A percentile compares a stretch with the other conserved stretches of the same genome.
These are phyloP conservation scores for Coreius guichenoti DNA, from an alignment of 2,797 vertebrate species.

Conservation along the genomic window DNA sequence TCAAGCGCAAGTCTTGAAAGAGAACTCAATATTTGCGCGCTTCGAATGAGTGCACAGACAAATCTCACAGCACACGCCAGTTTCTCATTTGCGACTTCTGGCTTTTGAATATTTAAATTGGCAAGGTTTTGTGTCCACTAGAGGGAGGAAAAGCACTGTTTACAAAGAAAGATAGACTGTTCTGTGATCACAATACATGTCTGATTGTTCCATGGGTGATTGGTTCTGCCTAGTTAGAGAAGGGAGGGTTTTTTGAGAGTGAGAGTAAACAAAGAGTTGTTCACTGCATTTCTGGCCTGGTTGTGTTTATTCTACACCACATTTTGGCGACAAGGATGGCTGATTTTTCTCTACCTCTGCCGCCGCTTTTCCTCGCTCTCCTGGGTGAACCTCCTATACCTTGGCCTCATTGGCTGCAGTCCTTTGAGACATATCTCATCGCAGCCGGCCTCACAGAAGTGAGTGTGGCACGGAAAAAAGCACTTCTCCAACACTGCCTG, in stretches of 20 bases:
- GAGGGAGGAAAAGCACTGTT: no score
- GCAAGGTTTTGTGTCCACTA: no score
- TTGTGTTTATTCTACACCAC: not conserved
- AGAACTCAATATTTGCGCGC: no score
- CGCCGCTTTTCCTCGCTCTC: not conserved
- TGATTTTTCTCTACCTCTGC: slow-evolving; percentile 3
- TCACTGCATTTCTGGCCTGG: not conserved
- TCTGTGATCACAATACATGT: not conserved
- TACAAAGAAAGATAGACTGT: not conserved
- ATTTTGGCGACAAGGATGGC: slow-evolving; percentile 35
- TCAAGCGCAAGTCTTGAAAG: no score
- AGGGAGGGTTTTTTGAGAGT: no score
- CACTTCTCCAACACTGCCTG: slow-evolving; percentile 10
- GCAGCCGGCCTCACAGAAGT: not conserved
- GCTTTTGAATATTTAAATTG: no score
- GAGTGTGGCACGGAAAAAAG: not conserved
- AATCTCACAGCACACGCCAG: no score
- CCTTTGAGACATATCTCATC: slow-evolving; percentile 24
- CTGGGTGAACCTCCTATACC: not conserved
- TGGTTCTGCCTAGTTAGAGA: not conserved
- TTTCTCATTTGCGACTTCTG: no score
- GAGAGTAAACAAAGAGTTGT: not conserved
- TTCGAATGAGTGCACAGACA: no score
- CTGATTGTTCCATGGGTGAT: not conserved
- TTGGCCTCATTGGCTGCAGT: not conserved